Percentiles rank a stretch among this genome's conserved stretches.
Evolutionary conservation across 2,113 vertebrate species (phyloP).

Genomic region (Nyctibius bracteatus): DNA sequence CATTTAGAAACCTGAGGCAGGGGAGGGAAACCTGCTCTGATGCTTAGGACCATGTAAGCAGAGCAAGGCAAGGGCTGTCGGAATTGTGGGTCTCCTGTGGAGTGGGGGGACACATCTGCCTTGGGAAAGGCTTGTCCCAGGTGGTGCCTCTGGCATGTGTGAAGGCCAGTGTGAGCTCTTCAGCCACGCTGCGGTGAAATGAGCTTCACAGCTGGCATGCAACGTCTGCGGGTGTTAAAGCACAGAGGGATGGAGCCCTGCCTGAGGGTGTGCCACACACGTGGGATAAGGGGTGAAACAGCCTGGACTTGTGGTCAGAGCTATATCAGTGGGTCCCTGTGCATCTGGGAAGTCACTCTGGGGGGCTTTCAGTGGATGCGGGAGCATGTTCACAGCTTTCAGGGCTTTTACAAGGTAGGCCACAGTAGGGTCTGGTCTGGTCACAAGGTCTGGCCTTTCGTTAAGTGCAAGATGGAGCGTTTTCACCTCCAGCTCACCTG

Average conservation of each 20-base stretch:
- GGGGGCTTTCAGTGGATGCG: neutral
- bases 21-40: fast-evolving
- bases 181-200: fast-evolving
- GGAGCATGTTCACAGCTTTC: neutral
- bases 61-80: neutral
- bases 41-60: neutral
- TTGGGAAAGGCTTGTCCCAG: neutral
- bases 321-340: fast-evolving
- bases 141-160: fast-evolving
- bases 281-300: neutral
- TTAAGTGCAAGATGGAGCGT: neutral
- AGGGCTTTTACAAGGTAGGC: neutral
- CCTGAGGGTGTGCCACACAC: fast-evolving
- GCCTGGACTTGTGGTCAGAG: no score
- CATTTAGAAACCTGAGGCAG: neutral
- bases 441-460: neutral
- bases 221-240: neutral
- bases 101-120: fast-evolving
- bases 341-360: neutral
- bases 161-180: neutral
- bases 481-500: neutral
- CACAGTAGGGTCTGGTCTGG: no score
- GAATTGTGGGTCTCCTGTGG: neutral
- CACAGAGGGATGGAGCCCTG: neutral
- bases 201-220: neutral